Conservation (phyloP, 2,888 invertebrate genomes). For the Drymonia ruficornis region DNA sequence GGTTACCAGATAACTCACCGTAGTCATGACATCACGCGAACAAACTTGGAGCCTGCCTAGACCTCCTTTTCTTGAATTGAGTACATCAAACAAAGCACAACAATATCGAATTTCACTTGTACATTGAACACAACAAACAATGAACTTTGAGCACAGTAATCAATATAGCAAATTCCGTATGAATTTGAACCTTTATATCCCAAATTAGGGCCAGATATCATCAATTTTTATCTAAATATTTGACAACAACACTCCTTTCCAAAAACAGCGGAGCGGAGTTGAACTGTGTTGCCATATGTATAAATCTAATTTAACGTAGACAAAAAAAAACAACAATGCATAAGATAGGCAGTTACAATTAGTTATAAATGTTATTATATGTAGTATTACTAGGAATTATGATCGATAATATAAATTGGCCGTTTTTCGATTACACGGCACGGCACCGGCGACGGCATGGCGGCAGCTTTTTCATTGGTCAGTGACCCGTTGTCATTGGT, state of each 20-base stretch:
- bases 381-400: too few species aligned
- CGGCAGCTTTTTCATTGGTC: too few species aligned
- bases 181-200: neutral
- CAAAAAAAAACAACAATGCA: too few species aligned
- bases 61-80: conserved; percentile 34
- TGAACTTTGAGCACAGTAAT: conserved; percentile 14
- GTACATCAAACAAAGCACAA: conserved; percentile 42
- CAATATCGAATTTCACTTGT: conserved; percentile 23
- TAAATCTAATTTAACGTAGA: too few species aligned
- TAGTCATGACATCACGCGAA: conserved; percentile 61
- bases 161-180: conserved; percentile 6
- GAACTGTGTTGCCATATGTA: conserved; percentile 31
- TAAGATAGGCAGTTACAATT: too few species aligned
- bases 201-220: neutral
- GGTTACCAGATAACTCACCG: conserved; percentile 57
- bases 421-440: too few species aligned
- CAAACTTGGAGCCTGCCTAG: conserved; percentile 37
- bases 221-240: conserved; percentile 27
- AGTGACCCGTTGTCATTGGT: too few species aligned
- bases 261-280: conserved; percentile 21
- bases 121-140: conserved; percentile 15
- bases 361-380: too few species aligned
- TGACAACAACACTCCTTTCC: conserved; percentile 46
- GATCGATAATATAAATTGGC: too few species aligned
- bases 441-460: too few species aligned